Evolutionary conservation across 2,888 invertebrate genomes (phyloP).

Genomic region (Perithous albicinctus): DNA sequence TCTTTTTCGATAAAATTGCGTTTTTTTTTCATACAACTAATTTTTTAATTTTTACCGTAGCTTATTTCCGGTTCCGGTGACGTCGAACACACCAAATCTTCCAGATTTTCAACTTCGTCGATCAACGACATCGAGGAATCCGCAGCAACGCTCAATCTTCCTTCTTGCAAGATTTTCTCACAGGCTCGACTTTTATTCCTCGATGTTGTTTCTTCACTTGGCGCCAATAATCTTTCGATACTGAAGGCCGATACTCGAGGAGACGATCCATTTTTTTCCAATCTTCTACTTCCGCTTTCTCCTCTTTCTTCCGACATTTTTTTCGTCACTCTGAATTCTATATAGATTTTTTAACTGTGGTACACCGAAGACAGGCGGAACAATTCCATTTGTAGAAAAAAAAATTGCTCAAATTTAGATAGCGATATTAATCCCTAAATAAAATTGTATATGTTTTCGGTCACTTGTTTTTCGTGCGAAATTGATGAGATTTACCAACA

Average conservation of each 20-base stretch:
- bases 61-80: constrained; percentile 80
- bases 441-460: no score
- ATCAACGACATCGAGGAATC: constrained; percentile 80
- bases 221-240: constrained; percentile 81
- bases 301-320: constrained; percentile 74
- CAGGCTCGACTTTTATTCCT: constrained; percentile 57
- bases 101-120: constrained; percentile 77
- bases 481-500: background rate
- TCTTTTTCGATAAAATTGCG: background rate
- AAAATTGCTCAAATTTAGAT: background rate
- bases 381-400: background rate
- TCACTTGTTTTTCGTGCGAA: background rate
- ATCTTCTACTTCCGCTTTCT: constrained; percentile 54
- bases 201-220: constrained; percentile 70
- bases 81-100: constrained; percentile 78
- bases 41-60: constrained; percentile 77
- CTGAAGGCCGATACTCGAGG: constrained; percentile 79
- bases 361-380: no score
- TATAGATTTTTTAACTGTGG: no score
- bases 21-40: no score
- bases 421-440: background rate
- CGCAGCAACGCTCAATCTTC: constrained; percentile 74
- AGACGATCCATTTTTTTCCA: constrained; percentile 67
- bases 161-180: constrained; percentile 68
- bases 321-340: constrained; percentile 20